Base-by-base conservation (phyloP, 2,888 invertebrate genomes). In the Hoplodrina blanda region DNA sequence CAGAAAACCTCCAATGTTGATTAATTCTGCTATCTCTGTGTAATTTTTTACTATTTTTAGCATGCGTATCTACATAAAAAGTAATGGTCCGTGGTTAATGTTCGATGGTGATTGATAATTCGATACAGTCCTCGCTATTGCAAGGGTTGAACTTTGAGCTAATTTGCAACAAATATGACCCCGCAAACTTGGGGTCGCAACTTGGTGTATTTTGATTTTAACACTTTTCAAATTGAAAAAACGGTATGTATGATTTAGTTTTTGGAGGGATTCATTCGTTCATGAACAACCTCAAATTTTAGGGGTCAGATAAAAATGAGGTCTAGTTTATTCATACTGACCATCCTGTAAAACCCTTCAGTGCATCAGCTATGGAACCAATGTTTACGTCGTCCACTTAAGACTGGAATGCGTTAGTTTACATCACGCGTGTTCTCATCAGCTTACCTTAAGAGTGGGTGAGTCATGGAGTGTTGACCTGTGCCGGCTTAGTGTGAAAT, bases 391-490 rank as follows among this genome's bases (percentile, higher is more conserved):
- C 79, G 66, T 67, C 69, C 71, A 77, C 81, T 79, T 74, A 76
- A 69, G 68, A 70, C 68, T 73, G 85, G 85, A 76, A 84, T 83
- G 80, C 64, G 72, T 76, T 65, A 53, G 79, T 85, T 72, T 79
- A 73, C 66, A 76, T 81, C 68, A 80, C 62, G 74, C 57, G 59
- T 61, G 60, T 55, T 75, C 80, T 79, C 84, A 85, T 81, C 84
- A 71, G 85, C 87, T 88, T 85, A 88, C 90, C 89, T 88, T 84
- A 83, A 62, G 82, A 76, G 71, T 59, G 69, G 68, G 78, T 93
- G 94, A 94, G 79, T 94, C 94, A 93, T 82, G 87, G 91, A 87
- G 77, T 93, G 90, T 92, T 93, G 92, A 93, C 94, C 93, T 89
- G 86, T 64, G 76, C 66, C 71, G 78, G 59, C 75, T 72, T 73